Base-by-base conservation (phyloP, 2,797 vertebrate species). In the Anolis apletophallus region DNA sequence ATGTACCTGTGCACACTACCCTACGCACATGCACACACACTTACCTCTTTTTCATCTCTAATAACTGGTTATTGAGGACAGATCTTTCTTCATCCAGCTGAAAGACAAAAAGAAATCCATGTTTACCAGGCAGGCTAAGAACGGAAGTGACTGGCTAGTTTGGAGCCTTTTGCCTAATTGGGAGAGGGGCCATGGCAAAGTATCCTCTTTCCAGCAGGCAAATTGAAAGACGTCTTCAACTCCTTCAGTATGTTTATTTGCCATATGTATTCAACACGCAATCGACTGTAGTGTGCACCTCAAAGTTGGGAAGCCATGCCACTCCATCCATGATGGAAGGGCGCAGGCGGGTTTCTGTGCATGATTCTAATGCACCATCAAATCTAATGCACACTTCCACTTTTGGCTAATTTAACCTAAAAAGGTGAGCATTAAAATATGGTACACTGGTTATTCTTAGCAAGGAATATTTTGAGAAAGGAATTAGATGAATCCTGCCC, bases 21-120 rank as follows among this genome's bases (percentile, higher is more conserved):
- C n/a, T 32, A 59, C 17, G 3, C 12, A 16, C 8, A 10, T 12
- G 21, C 67, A 85, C 69, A 79, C 88, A 78, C 81, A 68, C 97
- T 96, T 96, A 99, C 99, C 98, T 99, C 94, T 97, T 97, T 96
- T 98, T 98, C 95, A 98, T 97, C 93, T 98, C 97, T 95, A 98
- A 95, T 83, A 99, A 94, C 95, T 98, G 98, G 93, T 97, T 98
- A 93, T 97, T 98, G 88, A 99, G 97, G 90, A 97, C 97, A 40
- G 97, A 97, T 91, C 97, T 95, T 91, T 99, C 97, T 82, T 98
- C 97, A 95, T 98, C 97, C 89, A 99, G 95, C 98, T 99, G 81
- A 16, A 95, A 93, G 72, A 87, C 83, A 95, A 88, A 75, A 1
- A 87, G 83, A 59, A 50, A 40, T 13, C 7, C 5, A 84, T 54